Conservation (phyloP, 2,888 invertebrate species). For the Escarpia spicata region DNA sequence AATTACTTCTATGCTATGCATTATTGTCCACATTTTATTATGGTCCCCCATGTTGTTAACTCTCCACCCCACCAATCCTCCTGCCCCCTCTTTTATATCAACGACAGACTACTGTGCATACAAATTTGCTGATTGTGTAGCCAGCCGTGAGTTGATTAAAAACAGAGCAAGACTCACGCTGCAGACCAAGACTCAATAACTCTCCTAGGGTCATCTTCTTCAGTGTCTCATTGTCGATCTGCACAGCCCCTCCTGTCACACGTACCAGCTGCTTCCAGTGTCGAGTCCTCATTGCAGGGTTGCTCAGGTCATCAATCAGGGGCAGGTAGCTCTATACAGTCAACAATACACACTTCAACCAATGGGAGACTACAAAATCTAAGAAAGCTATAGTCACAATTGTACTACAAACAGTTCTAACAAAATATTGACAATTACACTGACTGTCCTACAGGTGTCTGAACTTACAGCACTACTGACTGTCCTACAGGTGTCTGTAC, state of each 20-base stretch:
- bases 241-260: constrained; percentile 62
- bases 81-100: not conserved
- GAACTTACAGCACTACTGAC: too few species aligned
- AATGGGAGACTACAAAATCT: too few species aligned
- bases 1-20: not conserved
- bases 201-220: constrained; percentile 65
- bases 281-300: constrained; percentile 64
- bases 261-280: constrained; percentile 66
- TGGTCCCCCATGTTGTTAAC: not conserved
- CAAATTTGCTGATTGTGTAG: too few species aligned
- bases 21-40: too few species aligned
- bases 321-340: constrained; percentile 58
- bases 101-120: not conserved
- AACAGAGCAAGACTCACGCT: constrained; percentile 52
- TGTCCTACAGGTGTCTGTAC: too few species aligned
- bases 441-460: too few species aligned
- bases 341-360: not conserved
- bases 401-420: too few species aligned
- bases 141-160: not conserved
- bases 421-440: too few species aligned
- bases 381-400: too few species aligned
- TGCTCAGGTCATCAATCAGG: constrained; percentile 63
- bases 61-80: not conserved
- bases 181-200: constrained; percentile 63
- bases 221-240: constrained; percentile 63